These are phyloP conservation scores for Girardinichthys multiradiatus DNA, from an alignment of 2,113 vertebrate species.

Conservation along the genomic window DNA sequence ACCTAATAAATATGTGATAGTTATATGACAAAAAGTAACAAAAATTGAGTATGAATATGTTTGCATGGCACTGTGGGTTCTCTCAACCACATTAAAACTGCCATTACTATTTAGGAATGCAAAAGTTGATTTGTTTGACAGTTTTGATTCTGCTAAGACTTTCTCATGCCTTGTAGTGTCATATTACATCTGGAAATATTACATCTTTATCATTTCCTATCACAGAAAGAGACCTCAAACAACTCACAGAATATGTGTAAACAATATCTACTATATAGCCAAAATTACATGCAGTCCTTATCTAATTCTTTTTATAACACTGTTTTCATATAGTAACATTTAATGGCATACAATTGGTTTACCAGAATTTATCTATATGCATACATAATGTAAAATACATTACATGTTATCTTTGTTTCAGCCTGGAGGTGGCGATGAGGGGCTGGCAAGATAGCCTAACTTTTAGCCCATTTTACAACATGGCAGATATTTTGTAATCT, in stretches of 20 bases:
- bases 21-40: no score
- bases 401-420: conserved; percentile 23
- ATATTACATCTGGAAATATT: not conserved
- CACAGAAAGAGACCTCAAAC: not conserved
- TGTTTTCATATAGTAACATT: conserved; percentile 9
- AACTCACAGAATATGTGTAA: not conserved
- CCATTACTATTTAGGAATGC: not conserved
- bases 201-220: not conserved
- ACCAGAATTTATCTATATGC: conserved; percentile 14
- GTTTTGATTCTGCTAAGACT: not conserved
- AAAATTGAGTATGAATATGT: no score
- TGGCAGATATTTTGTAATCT: conserved; percentile 23
- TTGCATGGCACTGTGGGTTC: not conserved
- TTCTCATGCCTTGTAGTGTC: conserved; percentile 1
- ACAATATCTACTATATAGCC: not conserved
- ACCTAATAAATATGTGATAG: no score
- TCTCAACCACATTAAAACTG: not conserved
- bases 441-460: conserved; percentile 39
- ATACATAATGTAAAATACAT: conserved; percentile 12
- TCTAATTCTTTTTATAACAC: not conserved
- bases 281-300: not conserved
- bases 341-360: not conserved
- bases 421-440: conserved; percentile 69
- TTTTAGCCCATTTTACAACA: conserved; percentile 19
- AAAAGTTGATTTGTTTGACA: not conserved